Percentiles rank a stretch among this genome's conserved stretches.
phyloP scores from a whole-genome alignment of 2,888 invertebrate species.

The Fissipunctia ypsillon region DNA sequence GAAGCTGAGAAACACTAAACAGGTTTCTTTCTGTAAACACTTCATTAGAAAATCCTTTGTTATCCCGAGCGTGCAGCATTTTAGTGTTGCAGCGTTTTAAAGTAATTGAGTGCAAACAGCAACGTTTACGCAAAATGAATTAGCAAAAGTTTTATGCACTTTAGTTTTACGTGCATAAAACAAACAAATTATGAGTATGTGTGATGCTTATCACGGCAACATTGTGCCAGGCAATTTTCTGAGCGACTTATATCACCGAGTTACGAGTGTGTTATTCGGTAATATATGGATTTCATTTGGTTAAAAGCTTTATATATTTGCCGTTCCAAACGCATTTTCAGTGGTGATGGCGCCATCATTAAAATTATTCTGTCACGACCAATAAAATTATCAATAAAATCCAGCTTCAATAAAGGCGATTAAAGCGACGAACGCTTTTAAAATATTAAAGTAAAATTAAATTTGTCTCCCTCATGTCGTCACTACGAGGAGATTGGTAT shows the following conservation, averaged over 20 bases:
- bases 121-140: slow-evolving; percentile 72
- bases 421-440: slow-evolving; percentile 68
- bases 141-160: slow-evolving; percentile 69
- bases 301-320: slow-evolving; percentile 89
- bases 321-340: slow-evolving; percentile 81
- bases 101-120: slow-evolving; percentile 75
- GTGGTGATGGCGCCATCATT: slow-evolving; percentile 81
- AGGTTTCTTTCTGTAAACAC: slow-evolving; percentile 27
- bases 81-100: slow-evolving; percentile 64
- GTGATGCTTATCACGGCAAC: slow-evolving; percentile 79
- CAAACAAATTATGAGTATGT: slow-evolving; percentile 75
- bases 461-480: slow-evolving; percentile 57
- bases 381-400: slow-evolving; percentile 80
- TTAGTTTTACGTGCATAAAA: slow-evolving; percentile 78
- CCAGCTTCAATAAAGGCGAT: slow-evolving; percentile 73
- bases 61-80: slow-evolving; percentile 49
- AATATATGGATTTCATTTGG: slow-evolving; percentile 88
- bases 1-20: slow-evolving; percentile 21
- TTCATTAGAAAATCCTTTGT: slow-evolving; percentile 49
- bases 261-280: slow-evolving; percentile 86
- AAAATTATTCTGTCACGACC: slow-evolving; percentile 81
- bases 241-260: slow-evolving; percentile 84
- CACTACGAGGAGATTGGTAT: slow-evolving; percentile 35
- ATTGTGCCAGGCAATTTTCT: slow-evolving; percentile 85
- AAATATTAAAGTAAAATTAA: slow-evolving; percentile 65